Base-by-base conservation (phyloP, 2,888 invertebrate species). In the Corythucha ciliata region DNA sequence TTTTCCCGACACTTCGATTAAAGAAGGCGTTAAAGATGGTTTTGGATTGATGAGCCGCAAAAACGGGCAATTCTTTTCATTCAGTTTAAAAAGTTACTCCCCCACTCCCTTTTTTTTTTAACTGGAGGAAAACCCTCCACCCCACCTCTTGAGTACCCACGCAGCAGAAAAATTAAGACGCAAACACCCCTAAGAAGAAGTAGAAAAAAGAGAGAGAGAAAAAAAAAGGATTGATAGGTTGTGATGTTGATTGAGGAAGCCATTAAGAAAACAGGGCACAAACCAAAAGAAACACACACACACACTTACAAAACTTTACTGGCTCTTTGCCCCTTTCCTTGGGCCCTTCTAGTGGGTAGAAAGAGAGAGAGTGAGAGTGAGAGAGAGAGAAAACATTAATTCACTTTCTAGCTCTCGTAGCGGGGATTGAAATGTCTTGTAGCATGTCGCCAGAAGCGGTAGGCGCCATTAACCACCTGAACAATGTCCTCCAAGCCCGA, bases 161-260 rank as follows among this genome's bases (percentile, higher is more conserved):
- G n/a, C n/a, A n/a, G n/a, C n/a, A n/a, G 48, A 48, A 48, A 48
- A 48, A 48, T 48, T 48, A 48, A 48, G 48, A 48, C 48, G 48
- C 26, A 27, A n/a, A n/a, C n/a, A 39, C 48, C 26, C 48, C 25
- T n/a, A n/a, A n/a, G 39, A 25, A 14, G 48, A 48, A 48, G 48
- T 48, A 33, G 33, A 33, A 33, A 33, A 7, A 33, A 33, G 33
- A 29, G 33, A 33, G 33, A 7, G 8, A 18, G 18, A 33, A 7
- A 33, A 33, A 33, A 33, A 33, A 33, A 7, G 42, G 50, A 50
- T 50, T 50, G 50, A 50, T 50, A 34, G 50, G 50, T 50, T 20
- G 50, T 25, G 50, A 50, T 50, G 39, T 42, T 50, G 50, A 50
- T 50, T 50, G 50, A 42, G 44, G 50, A 44, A 50, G 42, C 50